phyloP scores from a whole-genome alignment of 2,113 vertebrate genomes.

The Rhagologus leucostigma region DNA sequence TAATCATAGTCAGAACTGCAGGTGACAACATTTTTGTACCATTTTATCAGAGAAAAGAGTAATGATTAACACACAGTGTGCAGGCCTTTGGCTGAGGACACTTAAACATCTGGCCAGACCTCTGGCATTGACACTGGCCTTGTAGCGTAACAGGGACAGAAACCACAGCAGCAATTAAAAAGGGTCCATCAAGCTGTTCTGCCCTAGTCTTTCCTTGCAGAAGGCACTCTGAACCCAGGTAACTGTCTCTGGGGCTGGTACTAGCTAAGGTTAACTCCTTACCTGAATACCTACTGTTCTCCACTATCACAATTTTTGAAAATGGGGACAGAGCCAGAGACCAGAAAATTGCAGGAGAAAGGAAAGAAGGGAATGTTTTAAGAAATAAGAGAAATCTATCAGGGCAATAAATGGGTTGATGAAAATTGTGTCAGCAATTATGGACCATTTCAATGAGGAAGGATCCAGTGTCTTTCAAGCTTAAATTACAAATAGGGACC shows the following conservation, averaged over 20 bases:
- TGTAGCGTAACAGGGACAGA: background rate
- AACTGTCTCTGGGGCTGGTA: background rate
- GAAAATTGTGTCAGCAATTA: constrained; percentile 23
- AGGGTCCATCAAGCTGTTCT: background rate
- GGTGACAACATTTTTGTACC: background rate
- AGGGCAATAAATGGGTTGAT: background rate
- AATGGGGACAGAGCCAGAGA: background rate
- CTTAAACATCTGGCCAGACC: background rate
- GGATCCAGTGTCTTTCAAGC: constrained; percentile 7
- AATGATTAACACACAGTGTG: background rate
- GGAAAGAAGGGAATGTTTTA: background rate
- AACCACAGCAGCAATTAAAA: background rate
- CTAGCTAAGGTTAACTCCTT: background rate
- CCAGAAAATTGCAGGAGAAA: background rate
- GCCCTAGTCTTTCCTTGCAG: background rate
- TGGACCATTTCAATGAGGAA: background rate
- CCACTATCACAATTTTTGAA: background rate
- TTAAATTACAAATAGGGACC: background rate
- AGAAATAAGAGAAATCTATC: background rate
- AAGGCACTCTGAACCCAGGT: background rate
- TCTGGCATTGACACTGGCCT: background rate
- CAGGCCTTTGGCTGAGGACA: background rate
- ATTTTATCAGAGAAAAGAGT: background rate
- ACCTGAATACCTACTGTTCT: background rate
- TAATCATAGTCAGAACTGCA: background rate